Percentiles rank a stretch among this genome's conserved stretches.
phyloP scores from a whole-genome alignment of 2,113 vertebrate species.

The Atrichornis clamosus region DNA sequence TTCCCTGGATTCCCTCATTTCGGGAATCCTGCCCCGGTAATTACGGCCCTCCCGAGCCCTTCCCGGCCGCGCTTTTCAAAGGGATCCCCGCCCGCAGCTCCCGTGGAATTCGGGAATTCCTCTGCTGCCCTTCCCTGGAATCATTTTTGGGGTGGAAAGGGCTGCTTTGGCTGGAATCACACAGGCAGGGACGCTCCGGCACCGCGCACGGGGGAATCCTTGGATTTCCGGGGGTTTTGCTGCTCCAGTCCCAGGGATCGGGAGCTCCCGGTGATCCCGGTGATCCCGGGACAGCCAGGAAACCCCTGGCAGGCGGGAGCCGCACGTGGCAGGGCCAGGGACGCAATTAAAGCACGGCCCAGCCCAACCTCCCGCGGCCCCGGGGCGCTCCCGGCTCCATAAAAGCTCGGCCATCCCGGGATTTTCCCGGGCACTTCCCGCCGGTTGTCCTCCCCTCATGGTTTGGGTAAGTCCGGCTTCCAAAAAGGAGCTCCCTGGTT shows the following conservation, averaged over 20 bases:
- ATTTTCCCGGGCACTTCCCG: conserved; percentile 7
- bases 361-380: neutral
- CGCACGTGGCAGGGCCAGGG: conserved; percentile 5
- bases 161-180: accelerated
- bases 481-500: neutral
- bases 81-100: neutral
- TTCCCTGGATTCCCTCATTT: neutral
- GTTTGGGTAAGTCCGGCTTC: conserved; percentile 47
- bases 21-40: conserved; percentile 3
- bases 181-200: neutral
- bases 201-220: accelerated
- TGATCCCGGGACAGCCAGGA: neutral
- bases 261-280: accelerated
- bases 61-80: neutral
- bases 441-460: neutral
- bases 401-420: neutral
- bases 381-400: conserved; percentile 31
- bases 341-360: conserved; percentile 30
- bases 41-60: neutral
- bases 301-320: neutral
- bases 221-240: no score
- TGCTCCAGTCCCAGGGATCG: accelerated
- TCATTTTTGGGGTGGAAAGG: neutral
- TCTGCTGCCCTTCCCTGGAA: neutral
- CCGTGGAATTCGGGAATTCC: neutral